phyloP scores from a whole-genome alignment of 2,113 vertebrate genomes.

The Suricata suricatta region DNA sequence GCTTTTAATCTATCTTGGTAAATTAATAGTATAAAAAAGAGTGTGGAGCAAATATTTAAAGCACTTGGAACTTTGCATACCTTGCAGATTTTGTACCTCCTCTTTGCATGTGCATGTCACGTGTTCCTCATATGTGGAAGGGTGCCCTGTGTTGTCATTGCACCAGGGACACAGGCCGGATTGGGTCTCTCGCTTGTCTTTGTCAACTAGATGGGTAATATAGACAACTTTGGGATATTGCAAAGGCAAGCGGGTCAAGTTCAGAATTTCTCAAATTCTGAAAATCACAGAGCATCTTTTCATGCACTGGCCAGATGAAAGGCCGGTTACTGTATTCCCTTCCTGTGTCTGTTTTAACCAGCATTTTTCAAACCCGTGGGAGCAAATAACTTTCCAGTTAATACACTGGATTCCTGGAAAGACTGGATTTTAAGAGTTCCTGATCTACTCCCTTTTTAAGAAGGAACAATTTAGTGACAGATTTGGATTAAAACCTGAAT shows the following conservation, averaged over 20 bases:
- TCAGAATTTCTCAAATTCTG: not conserved
- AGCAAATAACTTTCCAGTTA: not conserved
- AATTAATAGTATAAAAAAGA: not conserved
- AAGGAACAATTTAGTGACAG: not conserved
- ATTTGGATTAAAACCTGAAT: not conserved
- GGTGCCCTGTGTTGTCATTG: fast-evolving
- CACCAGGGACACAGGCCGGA: not conserved
- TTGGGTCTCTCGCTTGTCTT: not conserved
- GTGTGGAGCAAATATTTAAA: not conserved
- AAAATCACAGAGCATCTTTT: not conserved
- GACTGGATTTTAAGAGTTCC: not conserved
- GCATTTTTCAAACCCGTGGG: not conserved
- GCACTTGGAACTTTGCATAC: not conserved
- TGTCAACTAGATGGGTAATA: not conserved
- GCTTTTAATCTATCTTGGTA: not conserved
- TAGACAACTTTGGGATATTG: not conserved
- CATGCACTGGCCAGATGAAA: not conserved
- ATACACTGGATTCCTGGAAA: not conserved
- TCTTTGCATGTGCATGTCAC: fast-evolving
- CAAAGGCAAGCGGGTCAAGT: not conserved
- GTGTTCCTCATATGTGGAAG: not conserved
- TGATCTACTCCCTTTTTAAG: not conserved
- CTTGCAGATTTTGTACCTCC: not conserved
- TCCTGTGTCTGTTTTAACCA: not conserved
- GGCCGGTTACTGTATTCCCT: not conserved